Evolutionary conservation across 2,113 vertebrate genomes (phyloP), one percentile per base, ranked within the genome.

Genomic region (Nettapus auritus): DNA sequence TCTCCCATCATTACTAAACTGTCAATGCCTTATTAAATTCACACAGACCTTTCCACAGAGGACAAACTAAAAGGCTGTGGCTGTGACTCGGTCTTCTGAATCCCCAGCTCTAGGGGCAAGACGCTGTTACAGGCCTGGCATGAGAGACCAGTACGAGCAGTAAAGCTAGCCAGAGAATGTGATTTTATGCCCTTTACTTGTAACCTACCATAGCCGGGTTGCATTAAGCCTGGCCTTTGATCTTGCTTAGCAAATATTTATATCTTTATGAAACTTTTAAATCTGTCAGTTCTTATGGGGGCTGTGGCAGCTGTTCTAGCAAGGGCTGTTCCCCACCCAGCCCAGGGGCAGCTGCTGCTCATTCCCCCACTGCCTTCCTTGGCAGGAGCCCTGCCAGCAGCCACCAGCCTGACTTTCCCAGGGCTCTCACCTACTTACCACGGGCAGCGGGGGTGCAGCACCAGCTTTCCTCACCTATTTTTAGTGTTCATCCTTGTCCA

Each of bases 401-500:
- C 57, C 60, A 8, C 60, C 60, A 63, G 25, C 42, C 14, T 1
- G 0, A 2, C 10, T 25, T 25, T n/a, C 38, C 55, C 1, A 0
- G 42, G 57, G 53, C 34, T 68, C 71, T 76, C 13, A 1, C 86
- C 66, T 25, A 31, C 4, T 0, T 7, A 2, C 13, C 0, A 0
- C 36, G 3, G 28, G 33, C 42, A 69, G 38, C 7, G 1, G 28
- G 23, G 16, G 2, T 1, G 18, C 9, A 4, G 59, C 59, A 28
- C 21, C 36, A 67, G 29, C 63, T 6, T 9, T 50, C 46, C 20
- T 42, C 67, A 4, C 25, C 55, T 22, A 2, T 20, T 85, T 23
- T 31, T 57, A 63, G n/a, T 5, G 46, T 14, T 84, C 52, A 20
- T 8, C 25, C 42, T 55, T 25, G 21, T 2, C 40, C 52, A 71